Conservation (phyloP, 2,113 vertebrate species). For the Melanotaenia duboulayi region DNA sequence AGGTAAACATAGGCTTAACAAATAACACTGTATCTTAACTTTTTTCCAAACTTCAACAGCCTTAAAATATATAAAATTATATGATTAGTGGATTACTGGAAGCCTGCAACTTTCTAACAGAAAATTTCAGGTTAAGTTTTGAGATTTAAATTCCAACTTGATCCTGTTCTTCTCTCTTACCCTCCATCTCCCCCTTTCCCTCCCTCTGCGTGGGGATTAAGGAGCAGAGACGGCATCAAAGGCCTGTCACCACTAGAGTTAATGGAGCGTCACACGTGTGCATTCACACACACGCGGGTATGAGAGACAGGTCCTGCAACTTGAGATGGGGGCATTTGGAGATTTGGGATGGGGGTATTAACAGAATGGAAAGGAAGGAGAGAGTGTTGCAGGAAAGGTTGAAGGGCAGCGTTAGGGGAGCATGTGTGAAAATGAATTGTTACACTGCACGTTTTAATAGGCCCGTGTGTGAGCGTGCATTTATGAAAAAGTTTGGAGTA, state of each 20-base stretch:
- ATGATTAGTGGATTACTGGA: too few species aligned
- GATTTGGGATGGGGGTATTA: constrained; percentile 72
- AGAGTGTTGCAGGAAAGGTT: constrained; percentile 54
- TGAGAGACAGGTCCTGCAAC: constrained; percentile 71
- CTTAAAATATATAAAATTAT: too few species aligned
- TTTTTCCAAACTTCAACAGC: too few species aligned
- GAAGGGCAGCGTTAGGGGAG: constrained; percentile 49
- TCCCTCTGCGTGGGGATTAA: constrained; percentile 69
- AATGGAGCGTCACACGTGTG: constrained; percentile 75
- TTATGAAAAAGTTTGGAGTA: constrained; percentile 33
- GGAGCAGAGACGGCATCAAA: constrained; percentile 70
- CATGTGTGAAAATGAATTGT: constrained; percentile 69
- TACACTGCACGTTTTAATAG: constrained; percentile 50
- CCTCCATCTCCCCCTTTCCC: not conserved
- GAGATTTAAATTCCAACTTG: constrained; percentile 44
- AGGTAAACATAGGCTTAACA: too few species aligned
- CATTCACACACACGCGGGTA: constrained; percentile 50
- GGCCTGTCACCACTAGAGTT: constrained; percentile 77
- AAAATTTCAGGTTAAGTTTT: constrained; percentile 5
- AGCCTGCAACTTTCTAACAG: not conserved
- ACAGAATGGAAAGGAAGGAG: constrained; percentile 53
- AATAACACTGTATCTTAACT: too few species aligned
- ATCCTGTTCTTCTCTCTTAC: not conserved
- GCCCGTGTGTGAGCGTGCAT: constrained; percentile 41
- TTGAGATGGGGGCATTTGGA: constrained; percentile 72